Evolutionary conservation across 2,113 vertebrate genomes (phyloP).

Genomic region (Passer montanus): DNA sequence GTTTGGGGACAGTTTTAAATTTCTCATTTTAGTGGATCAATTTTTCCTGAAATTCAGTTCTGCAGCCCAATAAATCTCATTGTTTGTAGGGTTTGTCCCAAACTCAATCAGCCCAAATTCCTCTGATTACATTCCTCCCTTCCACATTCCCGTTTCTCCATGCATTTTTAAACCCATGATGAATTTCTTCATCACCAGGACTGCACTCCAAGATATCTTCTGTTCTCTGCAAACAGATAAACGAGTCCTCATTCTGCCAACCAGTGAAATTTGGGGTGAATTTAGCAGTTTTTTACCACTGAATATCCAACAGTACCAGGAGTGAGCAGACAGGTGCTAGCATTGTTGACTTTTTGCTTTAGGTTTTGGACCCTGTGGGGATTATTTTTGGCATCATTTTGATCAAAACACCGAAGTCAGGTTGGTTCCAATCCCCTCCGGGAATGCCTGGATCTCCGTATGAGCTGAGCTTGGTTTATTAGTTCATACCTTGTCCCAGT

Average conservation of each 20-base stretch:
- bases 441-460: not conserved
- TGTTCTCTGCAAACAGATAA: not conserved
- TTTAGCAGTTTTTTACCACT: accelerated
- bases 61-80: not conserved
- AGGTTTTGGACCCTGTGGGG: not conserved
- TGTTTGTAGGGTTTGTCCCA: not conserved
- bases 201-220: not conserved
- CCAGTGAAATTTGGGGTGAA: not conserved
- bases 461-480: conserved; percentile 32
- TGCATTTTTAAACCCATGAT: not conserved
- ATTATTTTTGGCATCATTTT: not conserved
- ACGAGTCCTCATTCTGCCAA: accelerated
- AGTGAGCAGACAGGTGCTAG: not conserved
- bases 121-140: not conserved
- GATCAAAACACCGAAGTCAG: not conserved
- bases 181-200: not conserved
- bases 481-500: conserved; percentile 29
- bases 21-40: not conserved
- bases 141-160: not conserved
- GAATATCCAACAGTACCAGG: not conserved
- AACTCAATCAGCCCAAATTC: not conserved
- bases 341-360: not conserved
- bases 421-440: not conserved
- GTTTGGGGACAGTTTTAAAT: not conserved
- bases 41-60: not conserved